Percentiles rank a stretch among this genome's conserved stretches.
Evolutionary conservation across 2,797 vertebrate genomes (phyloP).

Genomic region (Capromys pilorides): DNA sequence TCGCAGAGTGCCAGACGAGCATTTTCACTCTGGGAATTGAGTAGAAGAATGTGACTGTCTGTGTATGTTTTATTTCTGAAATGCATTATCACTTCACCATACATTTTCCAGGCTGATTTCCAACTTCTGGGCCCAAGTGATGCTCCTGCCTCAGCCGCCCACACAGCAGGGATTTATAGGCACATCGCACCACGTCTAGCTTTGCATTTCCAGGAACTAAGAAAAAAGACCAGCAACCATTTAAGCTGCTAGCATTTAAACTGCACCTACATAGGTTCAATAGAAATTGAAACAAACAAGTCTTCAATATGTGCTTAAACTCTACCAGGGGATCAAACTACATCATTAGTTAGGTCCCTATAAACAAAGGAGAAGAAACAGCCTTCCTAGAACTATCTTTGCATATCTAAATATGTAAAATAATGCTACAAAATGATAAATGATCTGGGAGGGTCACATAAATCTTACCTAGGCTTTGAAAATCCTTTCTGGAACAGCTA

Average conservation of each 20-base stretch:
- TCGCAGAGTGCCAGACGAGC: constrained; percentile 97
- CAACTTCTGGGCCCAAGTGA: not conserved
- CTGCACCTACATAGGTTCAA: not conserved
- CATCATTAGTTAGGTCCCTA: not conserved
- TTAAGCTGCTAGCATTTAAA: not conserved
- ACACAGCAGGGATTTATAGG: not conserved
- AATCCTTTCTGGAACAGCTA: constrained; percentile 33
- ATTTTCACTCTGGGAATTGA: constrained; percentile 92
- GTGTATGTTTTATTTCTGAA: constrained; percentile 74
- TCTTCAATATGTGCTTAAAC: not conserved
- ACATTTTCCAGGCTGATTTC: not conserved
- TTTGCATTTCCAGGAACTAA: constrained; percentile 84
- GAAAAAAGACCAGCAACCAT: not conserved
- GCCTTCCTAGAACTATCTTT: not conserved
- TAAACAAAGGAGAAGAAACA: constrained; percentile 19
- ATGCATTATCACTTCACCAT: not conserved
- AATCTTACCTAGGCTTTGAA: not conserved
- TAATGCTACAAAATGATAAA: not conserved
- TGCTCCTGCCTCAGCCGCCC: not conserved
- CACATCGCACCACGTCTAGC: not conserved
- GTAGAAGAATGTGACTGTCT: constrained; percentile 80
- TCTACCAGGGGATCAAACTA: not conserved
- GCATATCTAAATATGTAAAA: not conserved
- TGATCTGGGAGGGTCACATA: not conserved
- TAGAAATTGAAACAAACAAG: constrained; percentile 8